Evolutionary conservation across 2,113 vertebrate species (phyloP).

Genomic region (Lepus europaeus): DNA sequence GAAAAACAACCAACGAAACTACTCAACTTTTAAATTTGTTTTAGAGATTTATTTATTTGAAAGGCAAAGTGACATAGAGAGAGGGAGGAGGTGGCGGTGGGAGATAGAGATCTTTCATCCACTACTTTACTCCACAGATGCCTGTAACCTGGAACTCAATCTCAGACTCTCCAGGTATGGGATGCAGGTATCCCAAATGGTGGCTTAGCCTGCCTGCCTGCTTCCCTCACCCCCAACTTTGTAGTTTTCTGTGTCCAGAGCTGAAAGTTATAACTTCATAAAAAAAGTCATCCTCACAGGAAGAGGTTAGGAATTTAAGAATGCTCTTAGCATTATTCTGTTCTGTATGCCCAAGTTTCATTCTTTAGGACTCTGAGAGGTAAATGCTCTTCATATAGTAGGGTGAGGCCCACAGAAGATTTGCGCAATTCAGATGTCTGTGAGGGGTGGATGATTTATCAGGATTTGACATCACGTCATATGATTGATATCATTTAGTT

Average conservation of each 20-base stretch:
- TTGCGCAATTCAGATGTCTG: not conserved
- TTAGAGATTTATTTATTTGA: no score
- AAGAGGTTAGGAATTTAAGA: not conserved
- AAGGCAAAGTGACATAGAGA: no score
- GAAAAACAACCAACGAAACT: slow-evolving; percentile 76
- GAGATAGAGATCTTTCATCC: no score
- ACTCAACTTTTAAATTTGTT: slow-evolving; percentile 58
- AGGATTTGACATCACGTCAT: not conserved
- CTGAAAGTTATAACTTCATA: slow-evolving; percentile 40
- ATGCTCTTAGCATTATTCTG: not conserved
- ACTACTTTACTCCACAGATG: no score
- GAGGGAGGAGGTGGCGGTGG: no score
- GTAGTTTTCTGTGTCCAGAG: slow-evolving; percentile 65
- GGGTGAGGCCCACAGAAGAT: fast-evolving
- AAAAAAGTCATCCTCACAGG: not conserved
- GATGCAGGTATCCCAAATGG: no score
- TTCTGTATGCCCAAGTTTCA: not conserved
- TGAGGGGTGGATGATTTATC: not conserved
- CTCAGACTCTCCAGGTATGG: no score
- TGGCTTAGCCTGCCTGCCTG: no score
- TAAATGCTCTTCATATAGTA: not conserved
- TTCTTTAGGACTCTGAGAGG: not conserved
- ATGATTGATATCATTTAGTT: not conserved
- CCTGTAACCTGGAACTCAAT: no score
- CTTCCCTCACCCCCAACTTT: slow-evolving; percentile 59